Evolutionary conservation across 2,888 invertebrate species (phyloP).

Genomic region (Ischnus inquisitorius): DNA sequence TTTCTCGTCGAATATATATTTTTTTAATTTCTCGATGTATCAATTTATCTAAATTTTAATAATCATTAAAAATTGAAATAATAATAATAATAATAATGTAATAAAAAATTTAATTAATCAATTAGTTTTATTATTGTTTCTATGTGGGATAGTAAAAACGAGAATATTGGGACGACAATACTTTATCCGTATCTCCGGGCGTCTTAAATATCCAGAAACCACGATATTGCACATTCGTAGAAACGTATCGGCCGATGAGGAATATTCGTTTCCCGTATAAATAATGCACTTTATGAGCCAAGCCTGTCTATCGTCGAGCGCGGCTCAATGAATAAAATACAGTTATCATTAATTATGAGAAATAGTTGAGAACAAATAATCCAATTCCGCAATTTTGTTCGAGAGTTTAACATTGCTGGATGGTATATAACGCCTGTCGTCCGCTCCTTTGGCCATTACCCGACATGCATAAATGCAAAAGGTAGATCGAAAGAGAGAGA

Average conservation of each 20-base stretch:
- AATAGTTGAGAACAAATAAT: conserved; percentile 64
- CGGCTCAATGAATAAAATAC: conserved; percentile 36
- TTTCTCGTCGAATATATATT: too few relatives aligned
- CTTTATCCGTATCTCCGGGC: conserved; percentile 3
- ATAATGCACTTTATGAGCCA: conserved; percentile 31
- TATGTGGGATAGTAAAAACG: neutral
- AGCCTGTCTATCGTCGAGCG: conserved; percentile 3
- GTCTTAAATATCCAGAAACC: neutral
- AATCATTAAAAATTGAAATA: too few relatives aligned
- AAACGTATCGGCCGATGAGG: conserved; percentile 5
- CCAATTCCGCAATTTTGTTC: conserved; percentile 60
- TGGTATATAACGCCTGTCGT: conserved; percentile 26
- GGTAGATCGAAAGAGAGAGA: conserved; percentile 35
- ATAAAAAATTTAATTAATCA: too few relatives aligned
- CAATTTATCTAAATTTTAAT: too few relatives aligned
- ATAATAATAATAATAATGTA: too few relatives aligned
- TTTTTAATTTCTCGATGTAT: too few relatives aligned
- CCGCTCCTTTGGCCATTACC: conserved; percentile 54
- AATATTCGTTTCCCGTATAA: conserved; percentile 38
- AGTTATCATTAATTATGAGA: conserved; percentile 64
- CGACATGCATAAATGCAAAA: conserved; percentile 67
- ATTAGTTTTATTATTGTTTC: too few relatives aligned
- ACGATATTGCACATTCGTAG: conserved; percentile 19
- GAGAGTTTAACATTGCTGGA: conserved; percentile 28
- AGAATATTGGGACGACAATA: neutral